phyloP scores from a whole-genome alignment of 2,113 vertebrate species.

The Azemiops feae region DNA sequence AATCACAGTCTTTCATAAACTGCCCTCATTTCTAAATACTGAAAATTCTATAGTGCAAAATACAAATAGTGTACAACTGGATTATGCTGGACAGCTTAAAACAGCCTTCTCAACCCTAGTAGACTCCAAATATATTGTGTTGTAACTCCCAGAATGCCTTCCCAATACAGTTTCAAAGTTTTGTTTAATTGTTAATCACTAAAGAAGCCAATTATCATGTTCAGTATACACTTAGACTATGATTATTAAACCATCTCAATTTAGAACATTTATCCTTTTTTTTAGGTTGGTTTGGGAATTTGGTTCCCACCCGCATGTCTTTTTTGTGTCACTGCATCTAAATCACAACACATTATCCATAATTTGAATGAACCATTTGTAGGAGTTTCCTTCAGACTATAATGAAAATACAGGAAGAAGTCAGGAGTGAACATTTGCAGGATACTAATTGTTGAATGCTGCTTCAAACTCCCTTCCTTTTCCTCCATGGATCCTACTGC shows the following conservation, averaged over 20 bases:
- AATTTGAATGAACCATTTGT: not conserved
- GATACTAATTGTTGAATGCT: not conserved
- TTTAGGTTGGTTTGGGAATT: not conserved
- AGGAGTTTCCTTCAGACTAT: not conserved
- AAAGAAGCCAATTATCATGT: not conserved
- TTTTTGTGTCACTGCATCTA: not conserved
- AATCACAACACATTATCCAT: not conserved
- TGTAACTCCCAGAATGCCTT: not conserved
- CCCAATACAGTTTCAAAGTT: not conserved
- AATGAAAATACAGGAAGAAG: not conserved
- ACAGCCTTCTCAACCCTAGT: not conserved
- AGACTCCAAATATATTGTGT: not conserved
- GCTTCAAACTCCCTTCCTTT: not conserved
- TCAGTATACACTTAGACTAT: not conserved
- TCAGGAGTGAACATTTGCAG: not conserved
- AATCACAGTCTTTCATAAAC: not conserved
- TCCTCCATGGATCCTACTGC: not conserved
- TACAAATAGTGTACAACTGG: not conserved
- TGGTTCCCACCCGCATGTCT: not conserved
- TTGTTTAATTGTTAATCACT: slow-evolving; percentile 3
- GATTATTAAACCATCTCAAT: not conserved
- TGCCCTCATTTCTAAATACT: not conserved
- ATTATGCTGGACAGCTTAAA: not conserved
- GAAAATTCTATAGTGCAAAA: not conserved
- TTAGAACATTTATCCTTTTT: not conserved